Evolutionary conservation across 2,797 vertebrate species (phyloP), one percentile per base, ranked within the genome.

Genomic region (Mus minutoides): DNA sequence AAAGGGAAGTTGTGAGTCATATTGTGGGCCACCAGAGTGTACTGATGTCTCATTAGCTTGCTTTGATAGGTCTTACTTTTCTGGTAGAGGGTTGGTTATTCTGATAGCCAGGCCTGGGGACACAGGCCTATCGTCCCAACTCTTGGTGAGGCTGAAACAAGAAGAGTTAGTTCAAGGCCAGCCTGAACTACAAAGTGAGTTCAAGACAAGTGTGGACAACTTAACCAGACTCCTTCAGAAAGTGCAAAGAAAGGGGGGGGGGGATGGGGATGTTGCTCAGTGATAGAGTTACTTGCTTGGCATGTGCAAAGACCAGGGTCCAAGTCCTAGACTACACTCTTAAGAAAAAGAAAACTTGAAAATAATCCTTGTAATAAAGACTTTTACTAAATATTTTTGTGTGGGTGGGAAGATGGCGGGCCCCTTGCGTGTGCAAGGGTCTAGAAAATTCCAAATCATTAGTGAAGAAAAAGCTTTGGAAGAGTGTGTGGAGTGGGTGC

Each of bases 1-100:
- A 34, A 94, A 89, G 85, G 76, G 52, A 40, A 73, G 26, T 71
- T 85, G 67, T 75, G 75, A 94, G 82, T 60, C 49, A 43, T 64
- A 16, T 77, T 64, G 73, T 13, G 37, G 14, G 43, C 29, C 76
- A 52, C 75, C 69, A 43, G 19, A 71, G 19, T 71, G 3, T 69
- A 87, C 58, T 79, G n/a, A 67, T 83, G 80, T 46, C 60, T 92
- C 46, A 26, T 76, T 26, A 79, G 10, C 40, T 87, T 89, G 14
- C 60, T 94, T 86, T 83, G 34, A 52, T 86, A 83, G 8, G n/a
- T 40, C 71, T 92, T 64, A 4, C 76, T 93, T 95, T 83, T 89
- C 64, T 84, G 78, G 58, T 49, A 62, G 58, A 58, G 34, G 31
- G 11, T 60, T 73, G 31, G 11, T 60, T 73, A 60, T 88, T 34